Evolutionary conservation across 2,113 vertebrate genomes (phyloP).

Genomic region (Chionodraco myersi): DNA sequence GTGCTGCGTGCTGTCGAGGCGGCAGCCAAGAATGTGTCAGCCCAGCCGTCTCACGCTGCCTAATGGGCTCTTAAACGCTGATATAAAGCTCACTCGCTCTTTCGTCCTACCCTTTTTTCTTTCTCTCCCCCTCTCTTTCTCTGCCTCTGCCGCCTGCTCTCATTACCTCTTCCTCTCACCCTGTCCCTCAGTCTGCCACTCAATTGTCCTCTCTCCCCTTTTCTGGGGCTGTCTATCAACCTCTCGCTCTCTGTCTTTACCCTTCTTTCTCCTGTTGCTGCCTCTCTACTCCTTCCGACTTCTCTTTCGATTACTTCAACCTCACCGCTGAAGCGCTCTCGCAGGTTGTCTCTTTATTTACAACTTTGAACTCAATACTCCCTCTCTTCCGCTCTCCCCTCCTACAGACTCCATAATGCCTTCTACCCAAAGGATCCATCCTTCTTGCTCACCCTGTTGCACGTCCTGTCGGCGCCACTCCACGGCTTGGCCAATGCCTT

Average conservation of each 20-base stretch:
- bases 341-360: conserved; percentile 61
- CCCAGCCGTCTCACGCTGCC: conserved; percentile 80
- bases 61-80: conserved; percentile 84
- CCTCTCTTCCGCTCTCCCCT: conserved; percentile 22
- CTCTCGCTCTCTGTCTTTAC: conserved; percentile 40
- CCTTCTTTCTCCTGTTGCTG: conserved; percentile 8
- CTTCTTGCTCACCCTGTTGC: conserved; percentile 82
- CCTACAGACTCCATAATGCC: conserved; percentile 82
- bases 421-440: conserved; percentile 79
- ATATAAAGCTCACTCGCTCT: conserved; percentile 80
- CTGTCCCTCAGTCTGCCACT: conserved; percentile 76
- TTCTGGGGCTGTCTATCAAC: conserved; percentile 57
- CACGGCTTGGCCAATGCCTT: conserved; percentile 86
- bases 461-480: conserved; percentile 83
- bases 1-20: conserved; percentile 80
- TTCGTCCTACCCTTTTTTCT: conserved; percentile 70
- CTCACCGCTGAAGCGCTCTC: conserved; percentile 36
- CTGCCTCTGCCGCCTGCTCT: conserved; percentile 67
- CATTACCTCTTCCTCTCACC: conserved; percentile 76
- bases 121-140: conserved; percentile 46
- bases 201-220: conserved; percentile 71
- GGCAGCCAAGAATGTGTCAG: conserved; percentile 83
- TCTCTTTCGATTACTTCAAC: conserved; percentile 51
- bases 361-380: conserved; percentile 53
- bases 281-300: conserved; percentile 38